Base-by-base conservation (phyloP, 2,888 invertebrate genomes). In the Ischnus inquisitorius region DNA sequence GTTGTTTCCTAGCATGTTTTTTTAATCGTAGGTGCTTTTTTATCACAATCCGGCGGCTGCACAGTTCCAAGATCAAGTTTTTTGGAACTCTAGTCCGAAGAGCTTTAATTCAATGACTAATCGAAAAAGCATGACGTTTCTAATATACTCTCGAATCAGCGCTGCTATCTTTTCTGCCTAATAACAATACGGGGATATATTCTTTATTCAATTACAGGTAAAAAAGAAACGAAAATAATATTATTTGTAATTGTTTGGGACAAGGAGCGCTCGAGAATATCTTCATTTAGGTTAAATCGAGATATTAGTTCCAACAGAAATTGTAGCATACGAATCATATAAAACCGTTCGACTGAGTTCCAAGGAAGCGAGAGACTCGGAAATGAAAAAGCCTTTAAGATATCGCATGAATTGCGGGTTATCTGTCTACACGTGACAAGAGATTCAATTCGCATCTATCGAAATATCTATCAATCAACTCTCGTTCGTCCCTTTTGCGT, bases 391-490 rank as follows among this genome's bases (percentile, higher is more conserved):
- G 34, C 4, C 34, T 34, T 34, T 8, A 34, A 34, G 5, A 34
- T 34, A 34, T 34, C 34, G 34, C 34, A 34, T 1, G 34, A 34
- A 34, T 34, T 34, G 34, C 34, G 34, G 14, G 10, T 19, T 57
- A 57, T 22, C 25, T 57, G 12, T 46, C 14, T 57, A 12, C 22
- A 25, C 57, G 57, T 57, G 57, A 25, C 22, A 14, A 22, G 57
- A 14, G 10, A 25, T 57, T 57, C 57, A 57, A 25, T 12, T 14
- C 46, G 12, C 12, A 46, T 46, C 46, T 34, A 34, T 34, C 14
- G 12, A 1, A 12, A 57, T 22, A 57, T 25, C 57, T 57, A 22
- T 57, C 57, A 57, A 57, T 57, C 51, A 16, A 51, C 57, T 16
- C 51, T 16, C 16, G 51, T 57, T 57, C 12, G 57, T 22, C 57